phyloP scores from a whole-genome alignment of 2,888 invertebrate genomes.

The Aromia moschata region DNA sequence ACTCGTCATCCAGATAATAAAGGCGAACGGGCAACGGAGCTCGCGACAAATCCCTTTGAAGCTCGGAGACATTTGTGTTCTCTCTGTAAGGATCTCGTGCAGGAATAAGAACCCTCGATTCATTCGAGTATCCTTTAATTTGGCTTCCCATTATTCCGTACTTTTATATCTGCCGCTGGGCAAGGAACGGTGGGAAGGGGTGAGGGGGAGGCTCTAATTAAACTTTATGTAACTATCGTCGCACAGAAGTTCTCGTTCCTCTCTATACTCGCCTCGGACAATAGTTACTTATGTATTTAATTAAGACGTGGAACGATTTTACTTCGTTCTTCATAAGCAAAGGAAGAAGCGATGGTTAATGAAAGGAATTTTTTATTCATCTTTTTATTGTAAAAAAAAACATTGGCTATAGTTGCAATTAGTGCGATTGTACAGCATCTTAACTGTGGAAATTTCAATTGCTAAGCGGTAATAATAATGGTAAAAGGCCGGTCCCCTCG shows the following conservation, averaged over 20 bases:
- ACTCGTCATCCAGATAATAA: background rate
- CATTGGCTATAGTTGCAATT: too few species aligned
- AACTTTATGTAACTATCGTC: slow-evolving; percentile 1
- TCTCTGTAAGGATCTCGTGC: slow-evolving; percentile 7
- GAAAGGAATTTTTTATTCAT: too few species aligned
- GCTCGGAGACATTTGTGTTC: background rate
- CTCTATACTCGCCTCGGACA: background rate
- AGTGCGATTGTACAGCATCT: too few species aligned
- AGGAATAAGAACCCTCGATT: background rate
- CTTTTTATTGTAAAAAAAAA: too few species aligned
- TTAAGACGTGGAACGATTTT: too few species aligned
- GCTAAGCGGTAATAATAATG: too few species aligned
- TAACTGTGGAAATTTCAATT: too few species aligned
- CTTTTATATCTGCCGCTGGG: slow-evolving; percentile 4
- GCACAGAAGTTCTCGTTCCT: background rate
- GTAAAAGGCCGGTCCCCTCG: too few species aligned
- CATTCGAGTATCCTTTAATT: slow-evolving; percentile 11
- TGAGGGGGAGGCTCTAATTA: background rate
- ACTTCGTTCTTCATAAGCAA: too few species aligned
- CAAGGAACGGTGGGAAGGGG: too few species aligned
- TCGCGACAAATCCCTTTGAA: slow-evolving; percentile 8
- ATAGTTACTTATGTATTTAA: too few species aligned
- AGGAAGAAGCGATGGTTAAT: too few species aligned
- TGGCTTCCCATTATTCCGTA: background rate
- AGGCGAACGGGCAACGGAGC: background rate